Percentiles rank a stretch among this genome's conserved stretches.
Conservation (phyloP, 92 coral and sea anemone species). For the Pocillopora grandis region DNA sequence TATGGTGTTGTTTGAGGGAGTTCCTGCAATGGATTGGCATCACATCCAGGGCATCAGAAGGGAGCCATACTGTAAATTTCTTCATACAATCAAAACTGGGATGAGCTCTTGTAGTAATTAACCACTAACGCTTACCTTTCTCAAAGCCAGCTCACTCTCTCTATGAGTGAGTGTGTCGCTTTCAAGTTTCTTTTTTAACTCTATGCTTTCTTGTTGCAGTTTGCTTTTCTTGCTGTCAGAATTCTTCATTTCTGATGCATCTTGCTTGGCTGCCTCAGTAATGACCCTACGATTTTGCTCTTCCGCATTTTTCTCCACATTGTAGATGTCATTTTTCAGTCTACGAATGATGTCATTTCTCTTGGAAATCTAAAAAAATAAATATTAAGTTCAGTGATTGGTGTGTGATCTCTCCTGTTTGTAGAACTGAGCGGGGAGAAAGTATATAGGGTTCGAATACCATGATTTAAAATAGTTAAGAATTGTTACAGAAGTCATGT, state of each 20-base stretch:
- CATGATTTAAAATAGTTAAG: background rate
- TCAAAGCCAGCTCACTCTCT: slow-evolving; percentile 85
- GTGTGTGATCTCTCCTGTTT: background rate
- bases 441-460: background rate
- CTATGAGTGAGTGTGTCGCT: slow-evolving; percentile 75
- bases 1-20: too few relatives aligned
- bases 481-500: background rate
- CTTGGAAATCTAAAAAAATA: slow-evolving; percentile 71
- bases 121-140: slow-evolving; percentile 63
- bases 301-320: slow-evolving; percentile 75
- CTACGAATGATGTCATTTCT: slow-evolving; percentile 93
- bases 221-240: slow-evolving; percentile 91
- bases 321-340: slow-evolving; percentile 84
- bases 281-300: slow-evolving; percentile 82
- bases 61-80: too few relatives aligned
- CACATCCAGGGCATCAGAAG: too few relatives aligned
- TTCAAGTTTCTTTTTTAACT: slow-evolving; percentile 81
- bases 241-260: slow-evolving; percentile 84
- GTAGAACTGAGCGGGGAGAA: background rate
- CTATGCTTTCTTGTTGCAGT: slow-evolving; percentile 84
- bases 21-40: too few relatives aligned
- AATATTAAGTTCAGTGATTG: background rate
- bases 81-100: background rate
- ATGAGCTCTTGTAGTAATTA: background rate
- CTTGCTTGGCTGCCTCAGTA: slow-evolving; percentile 90